Evolutionary conservation across 2,113 vertebrate genomes (phyloP), one percentile per base, ranked within the genome.

Genomic region (Barnardius zonarius): DNA sequence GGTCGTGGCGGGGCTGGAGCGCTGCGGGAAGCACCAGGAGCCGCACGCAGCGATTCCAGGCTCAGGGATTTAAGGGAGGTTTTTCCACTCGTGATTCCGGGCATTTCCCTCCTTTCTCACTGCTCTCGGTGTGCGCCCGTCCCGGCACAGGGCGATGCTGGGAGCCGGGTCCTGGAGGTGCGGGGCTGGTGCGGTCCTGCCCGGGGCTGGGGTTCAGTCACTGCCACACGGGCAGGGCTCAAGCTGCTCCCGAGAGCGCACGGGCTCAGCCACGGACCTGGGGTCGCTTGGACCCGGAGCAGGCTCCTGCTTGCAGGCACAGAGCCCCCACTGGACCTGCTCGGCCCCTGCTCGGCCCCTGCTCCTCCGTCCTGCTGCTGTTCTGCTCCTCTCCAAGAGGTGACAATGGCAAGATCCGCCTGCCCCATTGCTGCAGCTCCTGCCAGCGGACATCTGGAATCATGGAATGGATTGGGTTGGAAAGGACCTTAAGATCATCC

Each of bases 1-100:
- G 23, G 35, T 3, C 68, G 9, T 49, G 19, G 17, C 0, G 2
- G 7, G 11, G 5, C n/a, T 5, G 24, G 6, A 62, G 30, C 54
- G 55, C 55, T 23, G 22, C 7, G 33, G 33, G 22, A 23, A 35
- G 22, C 20, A 24, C 27, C 31, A 11, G n/a, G 14, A 8, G 2
- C 2, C 37, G 9, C 31, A 15, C 7, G 5, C 6, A 37, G 37
- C 25, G 54, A 48, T 31, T 9, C 31, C 33, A n/a, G 17, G 67
- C 49, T 57, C 41, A 33, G 10, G 13, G 20, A 15, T 35, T 41
- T 17, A 16, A 52, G 55, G 55, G n/a, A 20, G 31, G 1, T 10
- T 5, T 63, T 57, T 69, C 28, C 28, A 11, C 10, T 41, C 28
- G 7, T 27, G 19, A 10, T 57, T 74, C 43, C 13, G 13, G 69